Evolutionary conservation across 1,140 invertebrate genomes (phyloP).

Genomic region (Leptonema lineaticorne): DNA sequence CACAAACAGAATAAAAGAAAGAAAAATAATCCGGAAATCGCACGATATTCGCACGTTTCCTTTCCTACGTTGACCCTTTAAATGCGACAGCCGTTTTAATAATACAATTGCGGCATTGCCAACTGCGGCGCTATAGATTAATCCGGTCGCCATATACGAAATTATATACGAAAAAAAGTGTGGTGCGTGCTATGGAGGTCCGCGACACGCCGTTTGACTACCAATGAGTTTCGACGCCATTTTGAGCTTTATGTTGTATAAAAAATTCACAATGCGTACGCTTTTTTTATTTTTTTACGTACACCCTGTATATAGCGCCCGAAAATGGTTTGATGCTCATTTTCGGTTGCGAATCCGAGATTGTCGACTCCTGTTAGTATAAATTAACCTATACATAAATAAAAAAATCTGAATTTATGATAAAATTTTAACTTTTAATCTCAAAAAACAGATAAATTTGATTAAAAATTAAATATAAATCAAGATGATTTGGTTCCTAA

Average conservation of each 20-base stretch:
- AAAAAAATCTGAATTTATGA: too few relatives aligned
- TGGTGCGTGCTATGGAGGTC: not conserved
- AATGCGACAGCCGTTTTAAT: constrained; percentile 4
- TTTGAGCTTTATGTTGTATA: constrained; percentile 6
- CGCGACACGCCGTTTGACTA: constrained; percentile 12
- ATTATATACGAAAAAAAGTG: constrained; percentile 15
- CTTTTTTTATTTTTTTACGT: too few relatives aligned
- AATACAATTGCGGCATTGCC: constrained; percentile 6
- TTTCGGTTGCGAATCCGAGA: not conserved
- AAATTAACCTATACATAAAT: too few relatives aligned
- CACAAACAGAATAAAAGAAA: too few relatives aligned
- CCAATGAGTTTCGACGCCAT: not conserved
- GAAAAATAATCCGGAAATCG: too few relatives aligned
- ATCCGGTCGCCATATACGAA: not conserved
- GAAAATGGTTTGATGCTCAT: not conserved
- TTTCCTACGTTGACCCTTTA: not conserved
- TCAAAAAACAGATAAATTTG: too few relatives aligned
- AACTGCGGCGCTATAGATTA: constrained; percentile 18
- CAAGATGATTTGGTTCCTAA: too few relatives aligned
- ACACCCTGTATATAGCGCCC: not conserved
- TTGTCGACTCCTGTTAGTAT: not conserved
- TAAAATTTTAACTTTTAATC: too few relatives aligned
- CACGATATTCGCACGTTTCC: too few relatives aligned
- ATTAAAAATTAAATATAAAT: too few relatives aligned
- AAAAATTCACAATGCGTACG: not conserved